These are phyloP conservation scores for Eucera pruinosa DNA, from an alignment of 2,888 invertebrate species.

Conservation along the genomic window DNA sequence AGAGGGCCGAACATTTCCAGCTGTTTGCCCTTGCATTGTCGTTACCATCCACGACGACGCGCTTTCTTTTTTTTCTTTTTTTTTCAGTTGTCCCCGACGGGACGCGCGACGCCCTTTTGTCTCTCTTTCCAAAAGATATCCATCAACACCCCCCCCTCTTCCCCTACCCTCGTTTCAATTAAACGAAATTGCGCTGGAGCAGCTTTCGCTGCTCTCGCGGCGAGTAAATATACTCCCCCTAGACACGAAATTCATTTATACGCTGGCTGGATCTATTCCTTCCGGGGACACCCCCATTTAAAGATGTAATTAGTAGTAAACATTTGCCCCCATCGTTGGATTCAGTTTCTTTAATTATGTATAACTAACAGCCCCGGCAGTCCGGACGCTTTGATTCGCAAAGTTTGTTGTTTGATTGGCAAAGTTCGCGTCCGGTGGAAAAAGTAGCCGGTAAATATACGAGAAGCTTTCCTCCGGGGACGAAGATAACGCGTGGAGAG, in stretches of 20 bases:
- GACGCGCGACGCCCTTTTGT: no score
- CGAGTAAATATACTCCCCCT: no score
- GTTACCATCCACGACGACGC: constrained; percentile 1
- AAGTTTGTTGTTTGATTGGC: constrained; percentile 16
- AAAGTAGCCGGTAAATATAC: constrained; percentile 7
- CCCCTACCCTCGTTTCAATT: no score
- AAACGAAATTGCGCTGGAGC: no score
- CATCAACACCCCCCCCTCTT: no score
- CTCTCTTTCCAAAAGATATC: no score
- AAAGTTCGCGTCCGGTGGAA: constrained; percentile 15
- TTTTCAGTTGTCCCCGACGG: not conserved
- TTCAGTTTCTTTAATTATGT: constrained; percentile 34
- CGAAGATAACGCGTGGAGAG: not conserved
- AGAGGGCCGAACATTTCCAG: constrained; percentile 11
- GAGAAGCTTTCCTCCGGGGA: constrained; percentile 1
- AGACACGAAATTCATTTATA: not conserved
- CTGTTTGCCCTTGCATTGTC: not conserved
- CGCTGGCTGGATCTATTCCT: not conserved
- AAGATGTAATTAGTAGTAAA: constrained; percentile 28
- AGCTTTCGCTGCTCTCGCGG: no score
- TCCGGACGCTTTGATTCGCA: constrained; percentile 8
- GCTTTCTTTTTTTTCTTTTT: not conserved
- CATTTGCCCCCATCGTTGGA: not conserved
- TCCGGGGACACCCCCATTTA: not conserved
- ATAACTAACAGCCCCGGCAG: not conserved